phyloP scores from a whole-genome alignment of 2,113 vertebrate species.

The Athene cunicularia region DNA sequence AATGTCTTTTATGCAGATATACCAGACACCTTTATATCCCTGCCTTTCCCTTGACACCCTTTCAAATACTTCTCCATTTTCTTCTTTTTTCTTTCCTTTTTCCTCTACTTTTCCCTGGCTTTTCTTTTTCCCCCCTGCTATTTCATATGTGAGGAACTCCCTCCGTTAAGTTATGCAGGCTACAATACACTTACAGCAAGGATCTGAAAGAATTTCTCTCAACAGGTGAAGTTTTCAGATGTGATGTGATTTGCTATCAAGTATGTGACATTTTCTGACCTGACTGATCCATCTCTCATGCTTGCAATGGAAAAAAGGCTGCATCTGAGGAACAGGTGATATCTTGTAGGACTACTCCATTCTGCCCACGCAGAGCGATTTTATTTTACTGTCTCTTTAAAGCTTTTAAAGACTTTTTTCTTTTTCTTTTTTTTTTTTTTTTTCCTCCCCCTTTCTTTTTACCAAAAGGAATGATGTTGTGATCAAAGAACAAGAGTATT shows the following conservation, averaged over 20 bases:
- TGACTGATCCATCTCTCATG: not conserved
- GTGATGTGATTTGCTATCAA: not conserved
- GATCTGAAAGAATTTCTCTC: not conserved
- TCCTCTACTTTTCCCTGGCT: not conserved
- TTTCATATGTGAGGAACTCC: not conserved
- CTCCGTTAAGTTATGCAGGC: not conserved
- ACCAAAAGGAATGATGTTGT: not conserved
- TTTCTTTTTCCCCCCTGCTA: not conserved
- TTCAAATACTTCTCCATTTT: not conserved
- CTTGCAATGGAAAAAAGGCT: not conserved
- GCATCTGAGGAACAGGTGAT: not conserved
- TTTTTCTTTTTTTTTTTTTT: too few relatives aligned
- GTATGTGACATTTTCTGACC: not conserved
- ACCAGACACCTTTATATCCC: not conserved
- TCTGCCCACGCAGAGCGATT: not conserved
- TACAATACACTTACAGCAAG: not conserved
- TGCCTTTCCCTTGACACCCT: not conserved
- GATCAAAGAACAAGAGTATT: not conserved
- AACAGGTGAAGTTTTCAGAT: not conserved
- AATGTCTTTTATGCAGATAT: not conserved
- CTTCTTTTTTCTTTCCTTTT: not conserved
- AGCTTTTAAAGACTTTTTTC: not conserved
- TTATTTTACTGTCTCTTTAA: not conserved
- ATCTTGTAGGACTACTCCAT: not conserved
- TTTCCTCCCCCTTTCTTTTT: too few relatives aligned